Conservation (phyloP, 2,797 vertebrate genomes). For the Oophaga sylvatica region DNA sequence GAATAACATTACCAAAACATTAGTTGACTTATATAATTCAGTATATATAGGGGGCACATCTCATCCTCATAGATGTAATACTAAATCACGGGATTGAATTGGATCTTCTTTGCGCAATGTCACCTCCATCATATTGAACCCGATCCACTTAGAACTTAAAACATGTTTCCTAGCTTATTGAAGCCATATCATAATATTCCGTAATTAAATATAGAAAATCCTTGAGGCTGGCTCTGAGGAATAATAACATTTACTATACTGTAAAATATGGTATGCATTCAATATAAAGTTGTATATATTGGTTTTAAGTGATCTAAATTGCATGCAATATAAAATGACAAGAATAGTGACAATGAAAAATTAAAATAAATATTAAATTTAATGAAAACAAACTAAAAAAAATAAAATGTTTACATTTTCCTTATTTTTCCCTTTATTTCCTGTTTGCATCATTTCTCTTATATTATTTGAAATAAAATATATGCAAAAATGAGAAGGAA, state of each 20-base stretch:
- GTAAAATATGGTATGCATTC: slow-evolving; percentile 18
- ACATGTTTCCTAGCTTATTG: slow-evolving; percentile 35
- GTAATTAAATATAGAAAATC: slow-evolving; percentile 35
- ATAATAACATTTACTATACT: slow-evolving; percentile 32
- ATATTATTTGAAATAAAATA: too few species aligned
- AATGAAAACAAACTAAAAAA: not conserved
- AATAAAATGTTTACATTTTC: not conserved
- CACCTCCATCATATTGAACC: slow-evolving; percentile 29
- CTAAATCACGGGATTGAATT: slow-evolving; percentile 40
- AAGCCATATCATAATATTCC: slow-evolving; percentile 28
- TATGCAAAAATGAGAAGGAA: too few species aligned
- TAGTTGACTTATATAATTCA: slow-evolving; percentile 33
- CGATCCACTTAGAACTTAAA: slow-evolving; percentile 33
- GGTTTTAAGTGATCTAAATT: not conserved
- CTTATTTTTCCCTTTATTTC: too few species aligned
- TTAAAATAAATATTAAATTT: not conserved
- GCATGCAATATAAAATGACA: not conserved
- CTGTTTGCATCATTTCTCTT: too few species aligned
- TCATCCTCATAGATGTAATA: slow-evolving; percentile 18
- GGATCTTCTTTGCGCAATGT: slow-evolving; percentile 38
- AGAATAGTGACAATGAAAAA: not conserved
- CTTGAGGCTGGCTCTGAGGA: not conserved
- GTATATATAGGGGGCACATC: slow-evolving; percentile 22
- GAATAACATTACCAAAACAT: slow-evolving; percentile 13
- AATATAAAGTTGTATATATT: slow-evolving; percentile 12